Evolutionary conservation across 2,113 vertebrate genomes (phyloP), one percentile per base, ranked within the genome.

Genomic region (Anguilla japonica): DNA sequence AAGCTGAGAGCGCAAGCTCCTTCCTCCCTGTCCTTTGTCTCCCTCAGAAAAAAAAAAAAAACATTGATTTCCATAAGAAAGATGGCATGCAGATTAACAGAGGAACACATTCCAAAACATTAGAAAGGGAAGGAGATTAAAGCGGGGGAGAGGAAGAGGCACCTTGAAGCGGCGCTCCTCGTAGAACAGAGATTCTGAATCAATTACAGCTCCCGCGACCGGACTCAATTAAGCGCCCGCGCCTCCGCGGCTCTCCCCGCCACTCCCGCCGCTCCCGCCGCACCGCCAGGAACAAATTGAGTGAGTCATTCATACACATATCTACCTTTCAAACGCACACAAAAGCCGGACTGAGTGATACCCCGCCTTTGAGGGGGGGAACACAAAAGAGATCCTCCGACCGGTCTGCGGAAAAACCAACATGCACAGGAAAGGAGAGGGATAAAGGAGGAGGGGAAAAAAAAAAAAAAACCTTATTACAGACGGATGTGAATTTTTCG

Each of bases 21-120:
- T 94, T 96, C 43, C 87, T 94, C 90, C 90, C 87, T 91, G 89
- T 92, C 89, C 88, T 80, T 89, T 91, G 89, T 89, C 86, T 88
- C 88, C 89, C 89, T 89, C 88, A 53, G 50, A 89, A 91, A 95
- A 96, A 96, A 89, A 91, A 95, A 96, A 96, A 96, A 96, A 92
- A 89, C 96, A 96, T 96, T 96, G 96, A 99, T 99, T 99, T 99
- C 97, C 98, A 99, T 98, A 97, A 98, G 97, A 99, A 99, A 98
- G 97, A 96, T 97, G 95, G 95, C 96, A 96, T 93, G 95, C 94
- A 95, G 95, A 97, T 97, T 96, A 97, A 97, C 96, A 95, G 96
- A 97, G 96, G 97, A 96, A 97, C 96, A 96, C 95, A 97, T 97
- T 97, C 96, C 96, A 95, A 94, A 97, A 97, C 97, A 97, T 97